A percentile compares a stretch with the other conserved stretches of the same genome.
phyloP scores from a whole-genome alignment of 2,113 vertebrate species.

The Amazona vittata region DNA sequence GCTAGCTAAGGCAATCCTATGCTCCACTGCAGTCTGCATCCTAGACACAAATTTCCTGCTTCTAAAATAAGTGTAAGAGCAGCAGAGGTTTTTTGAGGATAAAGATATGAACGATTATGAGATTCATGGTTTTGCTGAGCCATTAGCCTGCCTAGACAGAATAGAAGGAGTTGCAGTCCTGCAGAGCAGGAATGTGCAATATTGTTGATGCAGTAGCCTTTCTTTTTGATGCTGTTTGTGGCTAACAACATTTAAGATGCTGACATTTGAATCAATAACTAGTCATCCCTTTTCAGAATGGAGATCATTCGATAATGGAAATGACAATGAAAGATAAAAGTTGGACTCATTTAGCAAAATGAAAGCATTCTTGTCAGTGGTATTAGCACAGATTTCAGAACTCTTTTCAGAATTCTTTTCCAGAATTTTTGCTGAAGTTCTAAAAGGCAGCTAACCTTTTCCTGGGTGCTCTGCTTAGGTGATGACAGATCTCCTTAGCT shows the following conservation, averaged over 20 bases:
- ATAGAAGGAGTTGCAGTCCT: not conserved
- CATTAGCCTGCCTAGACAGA: not conserved
- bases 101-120: not conserved
- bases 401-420: too few species aligned
- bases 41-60: not conserved
- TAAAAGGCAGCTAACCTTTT: not conserved
- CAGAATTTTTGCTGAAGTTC: not conserved
- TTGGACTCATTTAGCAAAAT: not conserved
- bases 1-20: not conserved
- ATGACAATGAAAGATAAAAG: constrained; percentile 29
- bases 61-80: not conserved
- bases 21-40: not conserved
- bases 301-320: constrained; percentile 37
- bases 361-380: not conserved
- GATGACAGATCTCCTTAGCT: not conserved
- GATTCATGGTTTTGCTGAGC: not conserved
- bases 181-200: not conserved
- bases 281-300: constrained; percentile 35
- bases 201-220: not conserved
- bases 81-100: not conserved
- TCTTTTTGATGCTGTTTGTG: not conserved
- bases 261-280: constrained; percentile 55
- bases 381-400: not conserved
- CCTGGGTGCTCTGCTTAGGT: not conserved
- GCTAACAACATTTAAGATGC: constrained; percentile 29